Evolutionary conservation across 2,797 vertebrate genomes (phyloP).

Genomic region (Borostomias antarcticus): DNA sequence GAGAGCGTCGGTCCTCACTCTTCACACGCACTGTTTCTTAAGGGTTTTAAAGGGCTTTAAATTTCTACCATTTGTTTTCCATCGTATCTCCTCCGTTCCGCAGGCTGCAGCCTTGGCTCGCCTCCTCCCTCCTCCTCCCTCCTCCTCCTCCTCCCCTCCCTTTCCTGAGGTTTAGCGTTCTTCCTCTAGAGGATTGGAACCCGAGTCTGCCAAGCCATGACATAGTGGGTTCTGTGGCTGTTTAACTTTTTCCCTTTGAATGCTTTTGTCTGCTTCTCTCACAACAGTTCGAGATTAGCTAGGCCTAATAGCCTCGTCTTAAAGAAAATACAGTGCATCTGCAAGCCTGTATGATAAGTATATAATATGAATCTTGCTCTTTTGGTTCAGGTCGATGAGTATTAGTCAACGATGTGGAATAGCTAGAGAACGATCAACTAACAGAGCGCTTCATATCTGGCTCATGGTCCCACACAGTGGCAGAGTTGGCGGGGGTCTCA

Average conservation of each 20-base stretch:
- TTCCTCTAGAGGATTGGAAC: slow-evolving; percentile 21
- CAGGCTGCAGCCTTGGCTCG: background rate
- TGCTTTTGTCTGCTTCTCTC: slow-evolving; percentile 19
- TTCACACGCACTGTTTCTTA: too few species aligned
- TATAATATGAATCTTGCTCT: background rate
- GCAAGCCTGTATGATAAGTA: background rate
- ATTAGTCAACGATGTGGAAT: too few species aligned
- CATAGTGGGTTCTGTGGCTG: slow-evolving; percentile 12
- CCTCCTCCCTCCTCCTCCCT: background rate
- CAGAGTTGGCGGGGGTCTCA: slow-evolving; percentile 58
- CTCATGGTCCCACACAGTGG: too few species aligned
- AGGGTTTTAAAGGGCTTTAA: slow-evolving; percentile 16
- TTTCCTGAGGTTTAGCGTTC: slow-evolving; percentile 29
- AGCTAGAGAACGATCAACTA: too few species aligned
- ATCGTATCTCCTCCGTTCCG: slow-evolving; percentile 11
- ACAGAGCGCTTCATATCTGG: background rate
- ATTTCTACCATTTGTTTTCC: slow-evolving; percentile 27
- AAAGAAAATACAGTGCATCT: background rate
- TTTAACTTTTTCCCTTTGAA: slow-evolving; percentile 27
- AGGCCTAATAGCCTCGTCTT: slow-evolving; percentile 6
- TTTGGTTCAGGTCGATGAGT: background rate
- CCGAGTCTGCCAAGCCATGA: slow-evolving; percentile 33
- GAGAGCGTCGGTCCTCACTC: too few species aligned
- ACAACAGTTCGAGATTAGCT: background rate
- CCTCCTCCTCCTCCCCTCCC: background rate